These are phyloP conservation scores for Phalera bucephala DNA, from an alignment of 2,888 invertebrate genomes.

Conservation along the genomic window DNA sequence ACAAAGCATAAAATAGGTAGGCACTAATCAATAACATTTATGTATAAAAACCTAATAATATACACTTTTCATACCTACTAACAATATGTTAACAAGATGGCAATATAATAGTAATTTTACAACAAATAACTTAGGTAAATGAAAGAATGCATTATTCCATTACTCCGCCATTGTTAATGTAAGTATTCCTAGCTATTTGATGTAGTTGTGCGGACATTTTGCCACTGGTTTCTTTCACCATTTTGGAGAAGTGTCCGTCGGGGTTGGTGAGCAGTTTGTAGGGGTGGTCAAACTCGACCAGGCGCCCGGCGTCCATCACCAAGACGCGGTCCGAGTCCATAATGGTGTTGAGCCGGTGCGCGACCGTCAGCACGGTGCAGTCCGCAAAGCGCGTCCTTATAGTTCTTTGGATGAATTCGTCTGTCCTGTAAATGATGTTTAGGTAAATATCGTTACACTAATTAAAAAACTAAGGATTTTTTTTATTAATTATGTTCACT, in stretches of 20 bases:
- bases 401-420: conserved; percentile 92
- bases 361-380: conserved; percentile 95
- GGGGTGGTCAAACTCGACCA: conserved; percentile 89
- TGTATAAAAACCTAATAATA: neutral
- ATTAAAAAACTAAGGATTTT: too few relatives aligned
- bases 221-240: conserved; percentile 88
- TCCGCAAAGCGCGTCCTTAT: conserved; percentile 90
- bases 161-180: conserved; percentile 60
- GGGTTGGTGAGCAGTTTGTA: conserved; percentile 84
- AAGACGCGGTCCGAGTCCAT: conserved; percentile 96
- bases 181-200: conserved; percentile 73
- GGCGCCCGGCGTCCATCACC: conserved; percentile 92
- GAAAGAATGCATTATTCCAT: conserved; percentile 44
- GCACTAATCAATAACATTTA: neutral
- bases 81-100: conserved; percentile 23
- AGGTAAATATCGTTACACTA: neutral
- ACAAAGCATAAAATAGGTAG: neutral
- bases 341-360: conserved; percentile 95
- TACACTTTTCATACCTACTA: conserved; percentile 4
- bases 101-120: conserved; percentile 9
- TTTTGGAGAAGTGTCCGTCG: conserved; percentile 84
- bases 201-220: conserved; percentile 74
- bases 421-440: conserved; percentile 82
- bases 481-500: too few relatives aligned
- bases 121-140: conserved; percentile 11